Evolutionary conservation across 2,113 vertebrate genomes (phyloP).

Genomic region (Terrapene triunguis): DNA sequence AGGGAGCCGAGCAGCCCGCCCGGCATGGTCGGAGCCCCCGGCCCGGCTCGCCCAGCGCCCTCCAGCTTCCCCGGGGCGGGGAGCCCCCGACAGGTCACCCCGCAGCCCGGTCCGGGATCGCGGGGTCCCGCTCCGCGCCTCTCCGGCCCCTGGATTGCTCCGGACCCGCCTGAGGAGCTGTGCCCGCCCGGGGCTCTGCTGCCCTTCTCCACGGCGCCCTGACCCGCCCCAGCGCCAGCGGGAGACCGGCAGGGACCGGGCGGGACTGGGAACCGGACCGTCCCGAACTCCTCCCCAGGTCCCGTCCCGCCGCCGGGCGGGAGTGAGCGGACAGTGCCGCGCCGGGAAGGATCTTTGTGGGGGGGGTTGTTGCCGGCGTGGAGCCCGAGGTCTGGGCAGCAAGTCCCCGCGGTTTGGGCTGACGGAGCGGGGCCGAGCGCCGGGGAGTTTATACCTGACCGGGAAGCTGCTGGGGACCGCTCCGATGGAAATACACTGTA

Average conservation of each 20-base stretch:
- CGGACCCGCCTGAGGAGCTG: too few relatives aligned
- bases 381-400: neutral
- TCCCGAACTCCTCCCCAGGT: neutral
- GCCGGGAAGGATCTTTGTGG: neutral
- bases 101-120: neutral
- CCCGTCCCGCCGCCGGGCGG: neutral
- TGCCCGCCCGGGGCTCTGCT: neutral
- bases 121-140: too few relatives aligned
- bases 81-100: neutral
- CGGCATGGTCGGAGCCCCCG: neutral
- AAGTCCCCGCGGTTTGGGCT: neutral
- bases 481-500: conserved; percentile 99
- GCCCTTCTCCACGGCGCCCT: neutral
- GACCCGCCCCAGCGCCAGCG: neutral
- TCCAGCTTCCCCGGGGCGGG: neutral
- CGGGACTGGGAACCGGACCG: neutral
- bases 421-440: neutral
- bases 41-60: neutral
- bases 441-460: neutral
- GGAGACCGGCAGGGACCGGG: neutral
- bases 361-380: neutral
- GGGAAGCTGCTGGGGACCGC: conserved; percentile 63
- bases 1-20: neutral
- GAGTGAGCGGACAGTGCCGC: neutral
- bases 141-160: too few relatives aligned